Base-by-base conservation (phyloP, 2,113 vertebrate genomes). In the Ceyx cyanopectus region DNA sequence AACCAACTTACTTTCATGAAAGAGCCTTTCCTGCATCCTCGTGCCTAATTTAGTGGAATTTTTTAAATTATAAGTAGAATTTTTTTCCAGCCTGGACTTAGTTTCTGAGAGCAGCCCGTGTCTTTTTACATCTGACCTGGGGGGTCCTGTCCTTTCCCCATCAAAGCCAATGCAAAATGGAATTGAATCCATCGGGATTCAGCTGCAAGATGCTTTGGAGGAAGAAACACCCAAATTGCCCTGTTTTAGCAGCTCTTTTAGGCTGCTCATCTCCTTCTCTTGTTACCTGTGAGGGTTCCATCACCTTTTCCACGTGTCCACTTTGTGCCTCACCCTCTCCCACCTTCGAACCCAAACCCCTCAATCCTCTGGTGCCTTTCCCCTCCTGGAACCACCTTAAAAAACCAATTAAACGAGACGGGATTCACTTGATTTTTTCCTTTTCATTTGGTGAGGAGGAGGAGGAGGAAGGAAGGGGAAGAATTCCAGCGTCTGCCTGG, bases 211-310 rank as follows among this genome's bases (percentile, higher is more conserved):
- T 10, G 30, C 22, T 43, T 48, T 37, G 29, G 4, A 9, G 45
- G 87, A 34, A 76, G n/a, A 63, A 79, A 32, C 32, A 34, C 18
- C 16, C 3, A 27, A 68, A 7, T 9, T 5, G 23, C 3, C 10
- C 1, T 3, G 5, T 37, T 90, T 75, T 57, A 29, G 29, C 26
- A 7, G 48, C 9, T 32, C 12, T 27, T 86, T 78, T 3, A 51
- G 41, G 3, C 17, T 0, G 6, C 9, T 54, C 10, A 9, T 43
- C 54, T 61, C 20, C n/a, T 81, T 3, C 75, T 12, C 14, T 4
- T n/a, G 29, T 9, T 66, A 30, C 41, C 2, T 30, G 69, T 1
- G 8, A 26, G 10, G 0, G 0, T 19, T 29, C 9, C 17, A 5
- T 11, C 0, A 0, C 56, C 46, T 77, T 30, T 19, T 11, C 9